A percentile compares a stretch with the other conserved stretches of the same genome.
Evolutionary conservation across 2,888 invertebrate species (phyloP).

Genomic region (Harpagoxenus sublaevis): DNA sequence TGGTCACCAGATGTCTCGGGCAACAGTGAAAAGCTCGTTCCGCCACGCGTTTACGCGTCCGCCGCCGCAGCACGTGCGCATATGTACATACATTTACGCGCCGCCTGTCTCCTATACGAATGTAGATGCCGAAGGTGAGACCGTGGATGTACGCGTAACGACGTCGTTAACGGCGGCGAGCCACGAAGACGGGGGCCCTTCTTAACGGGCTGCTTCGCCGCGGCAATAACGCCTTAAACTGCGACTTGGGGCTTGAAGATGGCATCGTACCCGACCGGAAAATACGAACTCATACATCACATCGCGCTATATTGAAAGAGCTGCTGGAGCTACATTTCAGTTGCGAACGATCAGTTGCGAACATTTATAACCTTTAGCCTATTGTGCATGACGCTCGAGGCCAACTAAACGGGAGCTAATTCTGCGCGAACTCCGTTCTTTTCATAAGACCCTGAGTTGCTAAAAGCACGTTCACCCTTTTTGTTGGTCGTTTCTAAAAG

Average conservation of each 20-base stretch:
- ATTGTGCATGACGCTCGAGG: conserved; percentile 5
- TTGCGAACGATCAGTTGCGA: background rate
- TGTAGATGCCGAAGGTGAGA: conserved; percentile 63
- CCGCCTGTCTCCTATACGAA: conserved; percentile 47
- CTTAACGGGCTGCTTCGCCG: conserved; percentile 60
- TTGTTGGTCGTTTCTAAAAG: conserved; percentile 2
- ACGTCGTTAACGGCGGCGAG: conserved; percentile 78
- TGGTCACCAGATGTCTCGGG: conserved; percentile 60
- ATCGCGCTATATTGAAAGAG: conserved; percentile 55
- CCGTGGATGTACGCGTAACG: conserved; percentile 70
- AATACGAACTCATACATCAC: conserved; percentile 69
- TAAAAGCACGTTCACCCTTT: background rate
- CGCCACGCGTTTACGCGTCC: conserved; percentile 46
- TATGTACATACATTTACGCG: conserved; percentile 29
- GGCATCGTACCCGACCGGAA: conserved; percentile 70
- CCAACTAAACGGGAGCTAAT: conserved; percentile 24
- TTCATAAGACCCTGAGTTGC: background rate
- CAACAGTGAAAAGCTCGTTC: conserved; percentile 54
- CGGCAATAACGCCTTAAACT: conserved; percentile 57
- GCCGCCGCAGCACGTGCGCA: conserved; percentile 57
- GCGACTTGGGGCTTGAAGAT: conserved; percentile 49
- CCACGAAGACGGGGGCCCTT: conserved; percentile 67
- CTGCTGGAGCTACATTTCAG: conserved; percentile 13
- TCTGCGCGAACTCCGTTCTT: background rate
- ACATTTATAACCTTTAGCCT: conserved; percentile 34